A percentile compares a stretch with the other conserved stretches of the same genome.
Conservation (phyloP, 2,888 invertebrate species). For the Heliconius aoede region DNA sequence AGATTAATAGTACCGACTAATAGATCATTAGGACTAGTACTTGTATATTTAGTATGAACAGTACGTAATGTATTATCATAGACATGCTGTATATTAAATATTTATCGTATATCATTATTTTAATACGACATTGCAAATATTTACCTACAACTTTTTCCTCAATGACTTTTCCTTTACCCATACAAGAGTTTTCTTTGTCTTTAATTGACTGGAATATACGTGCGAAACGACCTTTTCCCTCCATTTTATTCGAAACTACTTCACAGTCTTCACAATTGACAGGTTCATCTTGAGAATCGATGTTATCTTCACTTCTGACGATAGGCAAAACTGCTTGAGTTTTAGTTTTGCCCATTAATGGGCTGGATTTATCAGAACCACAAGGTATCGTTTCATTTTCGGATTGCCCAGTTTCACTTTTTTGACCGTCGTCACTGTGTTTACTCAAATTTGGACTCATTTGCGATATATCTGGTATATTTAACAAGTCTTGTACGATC, state of each 20-base stretch:
- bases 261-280: conserved; percentile 65
- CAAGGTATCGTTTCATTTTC: conserved; percentile 81
- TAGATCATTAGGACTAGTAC: not conserved
- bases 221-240: conserved; percentile 74
- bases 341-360: conserved; percentile 72
- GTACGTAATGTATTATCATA: not conserved
- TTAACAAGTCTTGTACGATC: conserved; percentile 71
- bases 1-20: too few relatives aligned
- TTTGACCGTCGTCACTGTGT: conserved; percentile 76
- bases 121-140: conserved; percentile 16
- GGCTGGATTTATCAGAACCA: conserved; percentile 79
- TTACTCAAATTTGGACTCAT: conserved; percentile 74
- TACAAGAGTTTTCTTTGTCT: conserved; percentile 78
- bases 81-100: not conserved
- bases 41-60: not conserved
- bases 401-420: conserved; percentile 75
- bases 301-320: conserved; percentile 75
- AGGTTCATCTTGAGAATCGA: conserved; percentile 60
- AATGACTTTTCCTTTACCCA: conserved; percentile 79
- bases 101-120: not conserved
- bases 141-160: conserved; percentile 75
- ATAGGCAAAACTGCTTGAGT: conserved; percentile 81
- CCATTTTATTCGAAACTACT: conserved; percentile 69
- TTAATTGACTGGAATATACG: conserved; percentile 74
- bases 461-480: conserved; percentile 72